Conservation (phyloP, 2,113 vertebrate genomes). For the Lucifuga dentata region DNA sequence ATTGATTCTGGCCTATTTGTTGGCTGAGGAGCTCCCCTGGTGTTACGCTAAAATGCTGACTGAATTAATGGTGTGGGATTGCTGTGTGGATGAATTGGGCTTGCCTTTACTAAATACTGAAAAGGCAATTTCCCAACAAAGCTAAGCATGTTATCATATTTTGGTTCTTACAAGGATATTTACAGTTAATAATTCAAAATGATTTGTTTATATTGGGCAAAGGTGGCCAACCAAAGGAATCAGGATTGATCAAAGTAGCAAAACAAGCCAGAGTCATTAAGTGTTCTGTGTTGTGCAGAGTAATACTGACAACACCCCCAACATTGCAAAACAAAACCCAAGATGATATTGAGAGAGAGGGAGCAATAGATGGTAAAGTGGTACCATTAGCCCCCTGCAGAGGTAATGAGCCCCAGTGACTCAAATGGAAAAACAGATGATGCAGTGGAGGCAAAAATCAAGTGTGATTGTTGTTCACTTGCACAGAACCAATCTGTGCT, state of each 20-base stretch:
- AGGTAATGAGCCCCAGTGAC: conserved; percentile 62
- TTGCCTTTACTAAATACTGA: conserved; percentile 23
- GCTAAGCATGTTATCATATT: conserved; percentile 28
- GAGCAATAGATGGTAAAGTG: conserved; percentile 46
- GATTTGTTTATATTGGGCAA: conserved; percentile 41
- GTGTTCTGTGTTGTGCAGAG: conserved; percentile 24
- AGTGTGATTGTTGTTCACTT: conserved; percentile 52
- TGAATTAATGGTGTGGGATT: conserved; percentile 50
- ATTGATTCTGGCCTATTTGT: conserved; percentile 61
- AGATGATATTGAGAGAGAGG: conserved; percentile 44
- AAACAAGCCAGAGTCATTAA: conserved; percentile 44
- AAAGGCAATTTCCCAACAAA: conserved; percentile 12
- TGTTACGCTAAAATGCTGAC: conserved; percentile 61
- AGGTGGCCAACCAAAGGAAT: conserved; percentile 21
- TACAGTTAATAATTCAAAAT: conserved; percentile 15
- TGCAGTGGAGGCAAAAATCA: conserved; percentile 5
- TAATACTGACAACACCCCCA: conserved; percentile 39
- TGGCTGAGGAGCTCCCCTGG: conserved; percentile 53
- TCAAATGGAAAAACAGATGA: conserved; percentile 13
- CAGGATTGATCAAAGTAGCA: conserved; percentile 42
- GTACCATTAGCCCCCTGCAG: conserved; percentile 68
- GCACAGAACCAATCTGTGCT: conserved; percentile 26
- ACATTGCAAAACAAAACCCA: conserved; percentile 56
- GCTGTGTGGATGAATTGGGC: conserved; percentile 34
- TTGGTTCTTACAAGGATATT: conserved; percentile 9